A percentile compares a stretch with the other conserved stretches of the same genome.
These are phyloP conservation scores for Mimachlamys varia DNA, from an alignment of 2,888 invertebrate genomes.

Conservation along the genomic window DNA sequence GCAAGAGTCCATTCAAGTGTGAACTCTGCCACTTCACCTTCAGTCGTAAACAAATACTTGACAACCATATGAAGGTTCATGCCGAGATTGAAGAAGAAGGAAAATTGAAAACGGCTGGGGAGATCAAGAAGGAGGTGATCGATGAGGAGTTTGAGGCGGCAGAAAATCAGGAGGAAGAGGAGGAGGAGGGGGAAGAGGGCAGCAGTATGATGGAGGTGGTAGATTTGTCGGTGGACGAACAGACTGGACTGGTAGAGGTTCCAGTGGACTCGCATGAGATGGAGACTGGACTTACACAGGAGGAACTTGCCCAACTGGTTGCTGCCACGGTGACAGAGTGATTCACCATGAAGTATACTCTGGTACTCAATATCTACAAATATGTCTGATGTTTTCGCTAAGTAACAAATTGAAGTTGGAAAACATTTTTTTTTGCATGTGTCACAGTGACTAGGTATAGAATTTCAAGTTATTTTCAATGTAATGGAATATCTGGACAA, in stretches of 20 bases:
- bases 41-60: constrained; percentile 49
- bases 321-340: constrained; percentile 46
- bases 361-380: background rate
- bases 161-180: constrained; percentile 40
- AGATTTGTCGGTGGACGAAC: constrained; percentile 32
- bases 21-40: constrained; percentile 56
- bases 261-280: constrained; percentile 50
- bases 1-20: constrained; percentile 60
- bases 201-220: constrained; percentile 44
- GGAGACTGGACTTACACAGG: constrained; percentile 52
- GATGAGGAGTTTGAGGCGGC: constrained; percentile 42
- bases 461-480: too few relatives aligned
- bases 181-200: constrained; percentile 40
- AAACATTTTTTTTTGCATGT: background rate
- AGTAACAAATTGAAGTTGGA: background rate
- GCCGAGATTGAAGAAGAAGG: background rate
- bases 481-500: too few relatives aligned
- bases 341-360: too few relatives aligned
- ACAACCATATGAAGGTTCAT: constrained; percentile 48
- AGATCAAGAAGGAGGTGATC: constrained; percentile 45
- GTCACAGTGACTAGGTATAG: too few relatives aligned
- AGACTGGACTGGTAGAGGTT: constrained; percentile 51
- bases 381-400: background rate
- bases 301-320: constrained; percentile 53
- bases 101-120: constrained; percentile 38